Evolutionary conservation across 2,888 invertebrate species (phyloP), one percentile per base, ranked within the genome.

Genomic region (Homarus gammarus): DNA sequence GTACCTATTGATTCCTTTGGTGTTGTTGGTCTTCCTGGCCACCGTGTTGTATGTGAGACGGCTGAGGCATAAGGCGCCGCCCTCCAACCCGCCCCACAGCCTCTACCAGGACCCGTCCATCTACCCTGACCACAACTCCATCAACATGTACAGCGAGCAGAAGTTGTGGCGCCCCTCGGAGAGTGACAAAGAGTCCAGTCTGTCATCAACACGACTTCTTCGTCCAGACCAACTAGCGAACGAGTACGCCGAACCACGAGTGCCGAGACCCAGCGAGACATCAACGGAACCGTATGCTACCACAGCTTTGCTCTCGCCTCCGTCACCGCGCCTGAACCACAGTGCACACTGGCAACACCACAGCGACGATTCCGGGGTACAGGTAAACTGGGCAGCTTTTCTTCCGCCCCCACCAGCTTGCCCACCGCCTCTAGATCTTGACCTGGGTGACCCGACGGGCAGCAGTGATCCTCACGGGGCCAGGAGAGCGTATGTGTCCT

Each of bases 211-310:
- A 15, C 68, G 88, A 15, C 89, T 92, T 49, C 73, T 92, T 3
- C 83, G 36, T 33, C 84, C 78, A 10, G 88, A 92, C 33, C 90
- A 90, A 8, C 82, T 82, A 2, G 70, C 68, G 10, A 92, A 90
- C 64, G 92, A 92, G 40, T 92, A 92, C 44, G 90, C 92, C 10
- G 92, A 92, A 75, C 92, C 92, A 0, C 61, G 85, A 18, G 36
- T 84, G 36, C 89, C 79, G 61, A 38, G 81, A 38, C 70, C 83
- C 51, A 84, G 84, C 51, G 72, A 79, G 18, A 33, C 79, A 27
- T 3, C 75, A 15, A 73, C 84, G 36, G 84, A 84, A 33, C 84
- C 75, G 0, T 84, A 84, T n/a, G 84, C 75, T 36, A 84, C 84
- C 22, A 84, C 84, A n/a, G 77, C 88, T 27, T 56, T 89, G 36